Evolutionary conservation across 2,113 vertebrate species (phyloP).

Genomic region (Pterocles burchelli): DNA sequence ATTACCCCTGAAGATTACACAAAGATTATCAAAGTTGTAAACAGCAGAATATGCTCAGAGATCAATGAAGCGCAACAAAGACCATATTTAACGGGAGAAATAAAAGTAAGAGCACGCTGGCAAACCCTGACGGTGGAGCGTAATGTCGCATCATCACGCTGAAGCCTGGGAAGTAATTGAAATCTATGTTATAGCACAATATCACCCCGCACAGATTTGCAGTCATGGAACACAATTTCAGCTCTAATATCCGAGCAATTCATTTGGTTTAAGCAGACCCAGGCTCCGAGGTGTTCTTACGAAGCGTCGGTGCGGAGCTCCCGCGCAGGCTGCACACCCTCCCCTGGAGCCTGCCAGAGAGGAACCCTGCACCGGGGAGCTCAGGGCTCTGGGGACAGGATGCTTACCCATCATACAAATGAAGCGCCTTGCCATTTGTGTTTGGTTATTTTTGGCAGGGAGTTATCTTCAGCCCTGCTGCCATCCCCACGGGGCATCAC

Average conservation of each 20-base stretch:
- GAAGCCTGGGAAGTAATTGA: conserved; percentile 50
- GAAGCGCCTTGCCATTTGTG: rapidly evolving
- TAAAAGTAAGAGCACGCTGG: conserved; percentile 58
- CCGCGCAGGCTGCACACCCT: rapidly evolving
- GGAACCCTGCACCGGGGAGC: background rate
- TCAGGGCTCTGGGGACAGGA: rapidly evolving
- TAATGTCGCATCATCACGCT: conserved; percentile 43
- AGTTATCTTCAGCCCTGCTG: background rate
- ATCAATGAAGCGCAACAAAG: conserved; percentile 74
- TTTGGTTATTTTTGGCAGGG: too few species aligned
- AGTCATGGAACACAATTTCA: background rate
- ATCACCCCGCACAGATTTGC: background rate
- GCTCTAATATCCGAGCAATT: conserved; percentile 9
- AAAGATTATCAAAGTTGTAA: conserved; percentile 79
- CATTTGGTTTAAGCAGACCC: conserved; percentile 12
- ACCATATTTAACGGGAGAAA: conserved; percentile 74
- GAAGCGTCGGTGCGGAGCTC: rapidly evolving
- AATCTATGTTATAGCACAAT: conserved; percentile 16
- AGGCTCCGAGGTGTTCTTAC: background rate
- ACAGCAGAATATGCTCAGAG: conserved; percentile 75
- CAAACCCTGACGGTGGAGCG: conserved; percentile 48
- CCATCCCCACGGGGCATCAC: rapidly evolving
- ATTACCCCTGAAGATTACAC: conserved; percentile 76
- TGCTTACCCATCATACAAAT: background rate
- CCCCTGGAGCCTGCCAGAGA: too few species aligned